phyloP scores from a whole-genome alignment of 2,888 invertebrate species.

The Ecliptopera silaceata region DNA sequence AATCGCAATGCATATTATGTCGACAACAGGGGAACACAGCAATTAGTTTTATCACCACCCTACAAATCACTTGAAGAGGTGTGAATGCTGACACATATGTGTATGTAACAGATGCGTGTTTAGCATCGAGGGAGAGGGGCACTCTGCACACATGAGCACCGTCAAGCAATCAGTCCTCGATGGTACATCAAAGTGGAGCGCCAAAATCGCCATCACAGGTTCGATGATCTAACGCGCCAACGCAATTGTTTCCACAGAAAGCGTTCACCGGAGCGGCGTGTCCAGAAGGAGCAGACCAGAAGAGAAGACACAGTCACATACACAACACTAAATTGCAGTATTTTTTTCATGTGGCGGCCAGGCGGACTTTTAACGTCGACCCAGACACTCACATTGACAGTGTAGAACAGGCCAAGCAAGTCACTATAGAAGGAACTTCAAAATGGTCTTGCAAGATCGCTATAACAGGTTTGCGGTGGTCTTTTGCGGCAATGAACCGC shows the following conservation, averaged over 20 bases:
- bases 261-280: conserved; percentile 34
- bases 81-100: conserved; percentile 59
- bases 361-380: conserved; percentile 98
- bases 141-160: conserved; percentile 97
- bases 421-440: conserved; percentile 99
- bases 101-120: conserved; percentile 94
- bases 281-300: conserved; percentile 12
- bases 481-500: conserved; percentile 81
- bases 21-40: not conserved
- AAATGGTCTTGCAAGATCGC: conserved; percentile 99
- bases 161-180: conserved; percentile 99
- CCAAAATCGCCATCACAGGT: conserved; percentile 99
- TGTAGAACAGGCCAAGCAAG: conserved; percentile 98
- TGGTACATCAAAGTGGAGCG: conserved; percentile 99
- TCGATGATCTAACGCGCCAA: conserved; percentile 82
- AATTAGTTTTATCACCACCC: not conserved
- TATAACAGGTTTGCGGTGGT: conserved; percentile 95
- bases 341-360: conserved; percentile 84
- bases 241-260: conserved; percentile 35
- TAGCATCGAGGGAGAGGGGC: conserved; percentile 96
- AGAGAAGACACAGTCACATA: conserved; percentile 54
- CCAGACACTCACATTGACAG: conserved; percentile 99
- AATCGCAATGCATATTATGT: no score
- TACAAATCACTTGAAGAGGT: conserved; percentile 19
- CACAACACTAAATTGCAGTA: conserved; percentile 71